These are phyloP conservation scores for Sinocyclocheilus grahami DNA, from an alignment of 2,113 vertebrate genomes.

Conservation along the genomic window DNA sequence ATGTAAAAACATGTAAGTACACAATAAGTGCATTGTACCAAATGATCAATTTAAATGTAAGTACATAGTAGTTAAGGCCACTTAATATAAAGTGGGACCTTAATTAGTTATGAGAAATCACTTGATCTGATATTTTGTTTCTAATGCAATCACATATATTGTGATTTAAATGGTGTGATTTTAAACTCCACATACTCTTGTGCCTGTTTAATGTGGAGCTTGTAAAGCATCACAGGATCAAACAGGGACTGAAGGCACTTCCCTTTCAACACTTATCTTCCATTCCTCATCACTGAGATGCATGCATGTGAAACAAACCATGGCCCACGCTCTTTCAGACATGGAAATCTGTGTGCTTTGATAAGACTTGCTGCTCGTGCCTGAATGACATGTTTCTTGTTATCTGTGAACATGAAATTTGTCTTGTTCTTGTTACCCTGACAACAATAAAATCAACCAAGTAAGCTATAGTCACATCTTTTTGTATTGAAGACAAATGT, in stretches of 20 bases:
- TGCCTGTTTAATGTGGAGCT: no score
- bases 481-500: neutral
- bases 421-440: constrained; percentile 50
- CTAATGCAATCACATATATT: neutral
- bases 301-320: constrained; percentile 36
- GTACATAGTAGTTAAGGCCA: no score
- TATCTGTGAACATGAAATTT: constrained; percentile 12
- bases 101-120: no score
- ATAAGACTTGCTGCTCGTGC: constrained; percentile 37
- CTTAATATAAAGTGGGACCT: no score
- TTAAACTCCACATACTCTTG: neutral
- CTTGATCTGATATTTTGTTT: neutral
- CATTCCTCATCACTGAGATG: constrained; percentile 60
- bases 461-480: neutral
- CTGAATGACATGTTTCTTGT: constrained; percentile 26
- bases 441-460: constrained; percentile 44
- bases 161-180: neutral
- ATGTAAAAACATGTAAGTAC: no score
- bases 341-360: constrained; percentile 42
- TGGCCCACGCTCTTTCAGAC: constrained; percentile 44
- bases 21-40: no score
- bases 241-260: neutral
- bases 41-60: no score
- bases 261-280: constrained; percentile 55
- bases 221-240: neutral